These are phyloP conservation scores for Drosophila emarginata DNA, from an alignment of 2,888 invertebrate species.

Conservation along the genomic window DNA sequence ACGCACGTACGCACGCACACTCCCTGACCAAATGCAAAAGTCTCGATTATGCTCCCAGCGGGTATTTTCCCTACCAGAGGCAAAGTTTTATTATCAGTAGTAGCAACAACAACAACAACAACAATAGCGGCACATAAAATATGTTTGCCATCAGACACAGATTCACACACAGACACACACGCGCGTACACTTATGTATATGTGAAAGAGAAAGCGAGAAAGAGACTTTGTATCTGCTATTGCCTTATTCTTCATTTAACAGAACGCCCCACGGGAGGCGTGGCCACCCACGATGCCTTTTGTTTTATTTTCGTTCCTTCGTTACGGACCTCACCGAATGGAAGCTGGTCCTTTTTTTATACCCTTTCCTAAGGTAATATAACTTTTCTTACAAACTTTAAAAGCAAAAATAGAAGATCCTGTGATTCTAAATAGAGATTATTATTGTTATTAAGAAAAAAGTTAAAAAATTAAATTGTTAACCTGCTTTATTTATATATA, in stretches of 20 bases:
- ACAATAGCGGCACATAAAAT: constrained; percentile 73
- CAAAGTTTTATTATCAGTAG: constrained; percentile 78
- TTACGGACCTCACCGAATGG: constrained; percentile 25
- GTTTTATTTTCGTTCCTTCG: constrained; percentile 34
- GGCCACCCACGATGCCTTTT: constrained; percentile 37
- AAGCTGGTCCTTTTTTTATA: constrained; percentile 61
- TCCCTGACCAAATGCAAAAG: constrained; percentile 52
- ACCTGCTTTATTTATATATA: too few species aligned
- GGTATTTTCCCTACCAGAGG: constrained; percentile 65
- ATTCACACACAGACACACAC: constrained; percentile 18
- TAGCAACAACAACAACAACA: constrained; percentile 50
- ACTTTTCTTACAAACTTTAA: not conserved
- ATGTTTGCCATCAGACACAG: constrained; percentile 72
- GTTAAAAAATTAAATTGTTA: too few species aligned
- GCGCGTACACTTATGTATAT: not conserved
- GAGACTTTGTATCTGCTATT: constrained; percentile 37
- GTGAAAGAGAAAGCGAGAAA: not conserved
- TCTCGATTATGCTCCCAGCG: constrained; percentile 79
- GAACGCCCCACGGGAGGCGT: constrained; percentile 60
- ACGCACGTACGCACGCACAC: constrained; percentile 14
- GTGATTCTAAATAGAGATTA: too few species aligned
- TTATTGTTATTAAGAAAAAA: too few species aligned
- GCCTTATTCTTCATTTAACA: constrained; percentile 75
- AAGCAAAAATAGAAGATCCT: too few species aligned
- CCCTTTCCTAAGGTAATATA: not conserved